Percentiles rank a stretch among this genome's conserved stretches.
These are phyloP conservation scores for Caenorhabditis tropicalis DNA, from an alignment of 1,140 invertebrate species.

Conservation along the genomic window DNA sequence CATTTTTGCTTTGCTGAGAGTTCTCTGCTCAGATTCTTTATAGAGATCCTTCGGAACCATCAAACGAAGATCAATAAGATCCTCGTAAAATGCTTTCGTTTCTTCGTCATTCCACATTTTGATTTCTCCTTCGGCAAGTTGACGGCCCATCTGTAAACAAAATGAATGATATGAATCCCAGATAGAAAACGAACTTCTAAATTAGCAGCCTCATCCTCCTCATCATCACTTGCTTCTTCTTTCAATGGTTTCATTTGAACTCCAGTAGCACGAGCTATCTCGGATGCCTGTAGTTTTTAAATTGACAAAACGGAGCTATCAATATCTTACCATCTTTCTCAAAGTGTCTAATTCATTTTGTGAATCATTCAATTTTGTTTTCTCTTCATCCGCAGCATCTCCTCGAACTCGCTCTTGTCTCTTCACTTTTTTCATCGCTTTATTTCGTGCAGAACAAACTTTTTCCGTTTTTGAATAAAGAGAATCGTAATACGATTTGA, in stretches of 20 bases:
- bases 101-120: constrained; percentile 56
- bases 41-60: constrained; percentile 55
- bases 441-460: constrained; percentile 35
- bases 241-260: constrained; percentile 39
- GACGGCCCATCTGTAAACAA: constrained; percentile 40
- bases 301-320: neutral
- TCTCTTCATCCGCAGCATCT: constrained; percentile 57
- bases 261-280: constrained; percentile 12
- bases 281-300: neutral
- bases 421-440: constrained; percentile 43
- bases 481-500: neutral
- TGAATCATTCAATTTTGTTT: constrained; percentile 40
- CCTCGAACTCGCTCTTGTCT: constrained; percentile 48
- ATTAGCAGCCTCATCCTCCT: constrained; percentile 53
- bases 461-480: constrained; percentile 41
- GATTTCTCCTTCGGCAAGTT: constrained; percentile 47
- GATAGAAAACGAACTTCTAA: constrained; percentile 31
- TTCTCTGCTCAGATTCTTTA: constrained; percentile 47
- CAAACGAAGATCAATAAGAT: constrained; percentile 50
- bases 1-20: constrained; percentile 30
- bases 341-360: constrained; percentile 38
- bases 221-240: constrained; percentile 59
- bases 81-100: constrained; percentile 53
- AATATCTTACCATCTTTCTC: neutral
- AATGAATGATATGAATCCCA: neutral